Base-by-base conservation (phyloP, 2,888 invertebrate genomes). In the Eristalinus sepulchralis region DNA sequence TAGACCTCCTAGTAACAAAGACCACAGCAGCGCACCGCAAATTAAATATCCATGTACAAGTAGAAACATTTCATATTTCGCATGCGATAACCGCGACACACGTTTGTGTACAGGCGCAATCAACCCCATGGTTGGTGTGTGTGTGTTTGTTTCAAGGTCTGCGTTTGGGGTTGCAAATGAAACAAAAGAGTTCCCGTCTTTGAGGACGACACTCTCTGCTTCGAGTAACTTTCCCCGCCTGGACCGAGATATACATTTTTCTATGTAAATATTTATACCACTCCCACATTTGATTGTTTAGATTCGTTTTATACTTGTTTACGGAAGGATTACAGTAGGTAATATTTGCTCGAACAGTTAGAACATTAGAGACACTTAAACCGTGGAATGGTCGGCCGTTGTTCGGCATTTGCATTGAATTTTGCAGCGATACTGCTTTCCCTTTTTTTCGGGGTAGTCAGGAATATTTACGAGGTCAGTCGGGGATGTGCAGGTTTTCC, bases 1-100 rank as follows among this genome's bases (percentile, higher is more conserved):
- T 70, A 71, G 75, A 83, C 47, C 82, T 81, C 85, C 70, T 86
- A 86, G 86, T 83, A 86, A 86, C 86, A 83, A 67, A 83, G 76
- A 78, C 73, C 17, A 68, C 47, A 68, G 17, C 17, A 47, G n/a
- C 17, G 8, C n/a, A 36, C 66, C 66, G 63, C 62, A 82, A 85
- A 85, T 81, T 81, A 77, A 85, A 77, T 72, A 68, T 55, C 66
- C 62, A 57, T 22, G 10, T 39, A 24, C 53, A 53, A 53, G 60
- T 75, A 79, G 83, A 78, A 55, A 78, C 47, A 63, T 53, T 47
- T 47, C 27, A 5, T 47, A 47, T 17, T 47, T 47, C 47, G 47
- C 17, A 47, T 47, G 47, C 36, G 63, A 75, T 80, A 36, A 71
- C 60, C 73, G 73, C 62, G 11, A 24, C 13, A 57, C 73, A 62